phyloP scores from a whole-genome alignment of 1,140 invertebrate genomes.

The Liolophura sinensis region DNA sequence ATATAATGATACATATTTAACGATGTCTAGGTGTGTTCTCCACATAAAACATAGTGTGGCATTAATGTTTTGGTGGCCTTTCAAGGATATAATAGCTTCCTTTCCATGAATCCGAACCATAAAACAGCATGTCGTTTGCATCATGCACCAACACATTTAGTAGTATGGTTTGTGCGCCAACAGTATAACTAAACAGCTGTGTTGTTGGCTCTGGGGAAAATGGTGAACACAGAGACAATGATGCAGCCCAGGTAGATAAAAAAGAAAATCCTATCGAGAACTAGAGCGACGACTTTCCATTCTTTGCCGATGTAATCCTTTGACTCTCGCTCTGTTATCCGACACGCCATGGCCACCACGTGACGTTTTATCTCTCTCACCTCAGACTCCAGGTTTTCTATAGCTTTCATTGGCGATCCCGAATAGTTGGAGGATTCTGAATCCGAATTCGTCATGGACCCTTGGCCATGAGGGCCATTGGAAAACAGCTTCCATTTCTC shows the following conservation, averaged over 20 bases:
- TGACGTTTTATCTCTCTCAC: conserved; percentile 46
- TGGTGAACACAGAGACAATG: conserved; percentile 49
- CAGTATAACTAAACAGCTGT: no score
- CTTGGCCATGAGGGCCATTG: not conserved
- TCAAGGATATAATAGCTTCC: no score
- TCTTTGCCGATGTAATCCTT: conserved; percentile 44
- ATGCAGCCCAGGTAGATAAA: conserved; percentile 52
- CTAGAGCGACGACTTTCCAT: conserved; percentile 55
- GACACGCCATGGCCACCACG: conserved; percentile 34
- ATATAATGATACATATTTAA: no score
- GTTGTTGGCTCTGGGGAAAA: conserved; percentile 34
- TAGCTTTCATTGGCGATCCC: no score
- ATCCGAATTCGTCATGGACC: not conserved
- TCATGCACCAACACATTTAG: no score
- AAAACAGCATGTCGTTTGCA: no score
- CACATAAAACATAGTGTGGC: no score
- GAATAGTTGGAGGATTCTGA: no score
- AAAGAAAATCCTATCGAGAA: conserved; percentile 56
- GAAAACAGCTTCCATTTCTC: conserved; percentile 21
- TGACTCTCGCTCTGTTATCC: conserved; percentile 38
- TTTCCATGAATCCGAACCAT: no score
- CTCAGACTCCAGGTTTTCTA: conserved; percentile 38
- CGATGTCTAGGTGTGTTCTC: no score
- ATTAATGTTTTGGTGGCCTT: no score
- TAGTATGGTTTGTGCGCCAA: no score